Conservation (phyloP, 2,113 vertebrate genomes). For the Pseudopodoces humilis region DNA sequence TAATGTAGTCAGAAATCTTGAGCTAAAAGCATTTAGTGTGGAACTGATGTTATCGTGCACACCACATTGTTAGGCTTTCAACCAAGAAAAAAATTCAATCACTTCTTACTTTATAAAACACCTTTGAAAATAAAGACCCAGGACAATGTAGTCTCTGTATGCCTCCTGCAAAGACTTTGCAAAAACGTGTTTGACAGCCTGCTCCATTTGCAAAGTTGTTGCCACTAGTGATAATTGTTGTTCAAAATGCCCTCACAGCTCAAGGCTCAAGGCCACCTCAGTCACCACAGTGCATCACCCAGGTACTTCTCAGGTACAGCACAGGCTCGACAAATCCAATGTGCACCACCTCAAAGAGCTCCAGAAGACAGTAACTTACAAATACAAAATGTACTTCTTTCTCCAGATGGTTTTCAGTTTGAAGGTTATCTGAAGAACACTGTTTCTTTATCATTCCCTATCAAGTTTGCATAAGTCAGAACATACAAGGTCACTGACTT, state of each 20-base stretch:
- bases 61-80: neutral
- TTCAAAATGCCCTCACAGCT: neutral
- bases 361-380: neutral
- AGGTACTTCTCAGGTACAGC: neutral
- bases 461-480: neutral
- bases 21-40: neutral
- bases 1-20: neutral
- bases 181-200: neutral
- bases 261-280: neutral
- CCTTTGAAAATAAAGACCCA: neutral
- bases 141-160: neutral
- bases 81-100: neutral
- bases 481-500: neutral
- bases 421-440: slow-evolving; percentile 4
- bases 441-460: neutral
- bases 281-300: rapidly evolving
- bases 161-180: neutral
- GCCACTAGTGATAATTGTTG: neutral
- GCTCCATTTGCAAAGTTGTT: neutral
- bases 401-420: neutral
- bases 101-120: neutral
- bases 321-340: neutral
- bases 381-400: neutral
- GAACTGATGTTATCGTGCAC: neutral
- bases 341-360: neutral